Percentiles rank a stretch among this genome's conserved stretches.
Evolutionary conservation across 2,797 vertebrate species (phyloP).

Genomic region (Enoplosus armatus): DNA sequence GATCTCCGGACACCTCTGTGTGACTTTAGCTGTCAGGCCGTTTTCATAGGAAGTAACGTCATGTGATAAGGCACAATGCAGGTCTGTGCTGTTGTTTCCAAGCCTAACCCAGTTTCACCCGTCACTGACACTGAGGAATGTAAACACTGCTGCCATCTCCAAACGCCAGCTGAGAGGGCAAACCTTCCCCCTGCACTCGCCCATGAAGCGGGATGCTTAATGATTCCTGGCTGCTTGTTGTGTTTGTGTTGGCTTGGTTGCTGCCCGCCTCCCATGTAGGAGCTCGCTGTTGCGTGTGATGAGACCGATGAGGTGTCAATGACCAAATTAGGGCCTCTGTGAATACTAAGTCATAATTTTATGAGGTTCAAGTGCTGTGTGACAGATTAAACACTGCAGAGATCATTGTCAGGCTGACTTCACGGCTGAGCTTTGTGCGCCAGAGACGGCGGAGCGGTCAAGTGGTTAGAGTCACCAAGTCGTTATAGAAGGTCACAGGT

Average conservation of each 20-base stretch:
- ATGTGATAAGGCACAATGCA: slow-evolving; percentile 34
- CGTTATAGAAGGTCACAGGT: background rate
- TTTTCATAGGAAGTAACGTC: background rate
- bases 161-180: slow-evolving; percentile 42
- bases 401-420: slow-evolving; percentile 19
- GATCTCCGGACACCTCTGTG: background rate
- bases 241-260: slow-evolving; percentile 67
- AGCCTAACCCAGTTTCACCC: slow-evolving; percentile 48
- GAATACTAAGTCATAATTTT: slow-evolving; percentile 46
- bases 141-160: slow-evolving; percentile 62
- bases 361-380: slow-evolving; percentile 37
- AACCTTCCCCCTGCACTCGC: slow-evolving; percentile 15
- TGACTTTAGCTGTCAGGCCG: background rate
- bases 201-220: slow-evolving; percentile 31
- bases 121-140: slow-evolving; percentile 61
- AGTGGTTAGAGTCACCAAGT: background rate
- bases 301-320: slow-evolving; percentile 64
- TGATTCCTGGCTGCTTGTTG: slow-evolving; percentile 51
- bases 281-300: slow-evolving; percentile 20
- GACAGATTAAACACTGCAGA: slow-evolving; percentile 40
- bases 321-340: slow-evolving; percentile 68
- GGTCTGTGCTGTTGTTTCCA: slow-evolving; percentile 42
- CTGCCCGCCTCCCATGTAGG: slow-evolving; percentile 45
- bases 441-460: background rate
- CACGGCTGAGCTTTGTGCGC: background rate